Evolutionary conservation across 2,888 invertebrate species (phyloP), one percentile per base, ranked within the genome.

Genomic region (Cheilosia soror): DNA sequence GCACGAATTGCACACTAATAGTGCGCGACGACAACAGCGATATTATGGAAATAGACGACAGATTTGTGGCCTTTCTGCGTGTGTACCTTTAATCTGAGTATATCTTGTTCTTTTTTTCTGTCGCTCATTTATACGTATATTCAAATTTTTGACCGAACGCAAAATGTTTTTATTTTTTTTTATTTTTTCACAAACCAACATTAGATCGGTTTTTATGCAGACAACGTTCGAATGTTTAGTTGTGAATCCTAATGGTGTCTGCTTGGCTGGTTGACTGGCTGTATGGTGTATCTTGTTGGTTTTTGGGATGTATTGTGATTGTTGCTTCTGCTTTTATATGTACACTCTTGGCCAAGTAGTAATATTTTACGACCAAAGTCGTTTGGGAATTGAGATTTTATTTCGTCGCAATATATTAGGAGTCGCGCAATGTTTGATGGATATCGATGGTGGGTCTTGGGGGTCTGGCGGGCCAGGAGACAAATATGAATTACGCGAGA

Each of bases 161-260:
- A 62, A 85, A 85, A 85, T 85, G 85, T 53, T 11, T 44, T 58
- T 47, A 9, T 42, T 25, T 53, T 62, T 73, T 60, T 68, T n/a
- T n/a, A n/a, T n/a, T 65, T 66, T 58, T 69, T 63, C 44, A 20
- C 47, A 68, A 66, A 40, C 25, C 68, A 68, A 82, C 85, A 81
- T 85, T 85, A 85, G 82, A 86, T 82, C 42, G 82, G 69, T 79
- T 86, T 76, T 83, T 88, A 88, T 88, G 88, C 88, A 88, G 88
- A 88, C 88, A 88, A 82, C 87, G 88, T 88, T 87, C 86, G 79
- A 85, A 77, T 87, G 85, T 80, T 84, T 79, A 86, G 80, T 84
- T 85, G 85, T 79, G 76, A 85, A 87, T 86, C 86, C 86, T 86
- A 86, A 86, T 86, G 82, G 73, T 81, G 85, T 81, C 81, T 85